Percentiles rank a stretch among this genome's conserved stretches.
These are phyloP conservation scores for Bombyx huttoni DNA, from an alignment of 2,888 invertebrate species.

Conservation along the genomic window DNA sequence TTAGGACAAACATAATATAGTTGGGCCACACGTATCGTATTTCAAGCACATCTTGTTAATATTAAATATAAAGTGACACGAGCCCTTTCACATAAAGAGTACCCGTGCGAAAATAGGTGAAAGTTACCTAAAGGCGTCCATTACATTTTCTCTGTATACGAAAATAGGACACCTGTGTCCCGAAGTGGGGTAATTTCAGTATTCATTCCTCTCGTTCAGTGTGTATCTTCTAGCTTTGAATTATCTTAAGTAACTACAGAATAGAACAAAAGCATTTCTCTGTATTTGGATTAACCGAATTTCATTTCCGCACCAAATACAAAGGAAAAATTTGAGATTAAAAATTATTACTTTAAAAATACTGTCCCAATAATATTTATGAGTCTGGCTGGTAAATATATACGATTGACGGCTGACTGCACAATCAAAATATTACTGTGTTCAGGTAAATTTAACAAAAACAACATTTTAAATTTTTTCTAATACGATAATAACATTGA, in stretches of 20 bases:
- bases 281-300: too few relatives aligned
- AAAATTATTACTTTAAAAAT: too few relatives aligned
- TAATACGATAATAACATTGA: too few relatives aligned
- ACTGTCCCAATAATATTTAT: too few relatives aligned
- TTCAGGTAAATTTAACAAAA: too few relatives aligned
- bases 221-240: neutral
- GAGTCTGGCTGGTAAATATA: too few relatives aligned
- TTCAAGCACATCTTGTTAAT: constrained; percentile 12
- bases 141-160: constrained; percentile 27
- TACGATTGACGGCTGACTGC: too few relatives aligned
- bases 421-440: too few relatives aligned
- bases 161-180: constrained; percentile 38
- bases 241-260: neutral
- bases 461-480: too few relatives aligned
- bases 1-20: neutral
- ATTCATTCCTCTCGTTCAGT: constrained; percentile 9
- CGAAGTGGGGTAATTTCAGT: constrained; percentile 18
- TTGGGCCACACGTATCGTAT: constrained; percentile 2
- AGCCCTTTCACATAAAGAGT: constrained; percentile 16
- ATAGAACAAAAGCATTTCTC: too few relatives aligned
- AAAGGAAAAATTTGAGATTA: too few relatives aligned
- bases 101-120: constrained; percentile 11
- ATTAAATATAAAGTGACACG: constrained; percentile 17
- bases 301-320: too few relatives aligned
- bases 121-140: constrained; percentile 21